Evolutionary conservation across 1,140 invertebrate genomes (phyloP), one percentile per base, ranked within the genome.

Genomic region (Polyergus mexicanus): DNA sequence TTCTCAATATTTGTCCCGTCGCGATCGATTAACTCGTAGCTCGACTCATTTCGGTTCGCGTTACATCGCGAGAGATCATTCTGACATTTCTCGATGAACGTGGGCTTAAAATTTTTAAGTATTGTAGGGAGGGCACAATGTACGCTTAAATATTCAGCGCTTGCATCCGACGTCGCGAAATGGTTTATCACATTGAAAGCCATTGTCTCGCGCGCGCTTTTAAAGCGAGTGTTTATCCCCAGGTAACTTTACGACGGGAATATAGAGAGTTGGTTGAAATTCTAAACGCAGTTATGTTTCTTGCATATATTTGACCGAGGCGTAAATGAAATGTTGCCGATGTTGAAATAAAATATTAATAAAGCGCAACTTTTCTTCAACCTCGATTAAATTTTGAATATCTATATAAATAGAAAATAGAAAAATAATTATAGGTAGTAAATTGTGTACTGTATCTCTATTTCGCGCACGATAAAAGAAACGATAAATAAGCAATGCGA

Each of bases 1-100:
- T 51, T 68, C 74, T 80, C 74, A 11, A 83, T 83, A 83, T 83
- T 83, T 83, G 68, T 72, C 44, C 78, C 22, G 78, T 60, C 78
- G 58, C 74, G 74, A 85, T 78, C 84, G 81, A 84, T 85, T 75
- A 58, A 47, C 51, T 66, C 51, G 32, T 13, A 68, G 51, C 10
- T n/a, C 47, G 84, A 66, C 56, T 86, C 65, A 60, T 63, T 69
- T 25, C 41, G 38, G 19, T 66, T 81, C 32, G 47, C 84, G 44
- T 75, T 84, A 74, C 81, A 63, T 3, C 32, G 60, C 58, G 10
- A 22, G 71, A 72, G 78, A 60, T 58, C 38, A n/a, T 44, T 10
- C 19, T 44, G 68, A 47, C 68, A 41, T n/a, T 19, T 51, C 10
- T 44, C 22, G 60, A 84, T 22, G 19, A 19, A 51, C 47, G 13